Conservation (phyloP, 2,888 invertebrate genomes). For the Tachina fera region DNA sequence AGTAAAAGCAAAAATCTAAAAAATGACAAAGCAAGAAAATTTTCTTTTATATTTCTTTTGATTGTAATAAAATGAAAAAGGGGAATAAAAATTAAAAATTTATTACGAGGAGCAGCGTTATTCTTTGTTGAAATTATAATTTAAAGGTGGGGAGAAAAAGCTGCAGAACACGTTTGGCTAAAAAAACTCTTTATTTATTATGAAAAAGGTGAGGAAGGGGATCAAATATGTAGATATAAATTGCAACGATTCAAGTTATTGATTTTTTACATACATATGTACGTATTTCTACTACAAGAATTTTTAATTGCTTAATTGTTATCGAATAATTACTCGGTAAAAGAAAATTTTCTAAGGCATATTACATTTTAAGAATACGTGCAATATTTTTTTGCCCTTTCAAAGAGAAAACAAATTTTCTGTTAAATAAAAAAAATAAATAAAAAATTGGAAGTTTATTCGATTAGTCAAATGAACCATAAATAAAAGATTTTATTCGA, state of each 20-base stretch:
- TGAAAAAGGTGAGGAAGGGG: neutral
- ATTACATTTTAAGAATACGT: too few species aligned
- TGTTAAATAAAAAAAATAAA: too few species aligned
- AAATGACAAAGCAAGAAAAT: neutral
- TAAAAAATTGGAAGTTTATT: too few species aligned
- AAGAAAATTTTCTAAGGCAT: too few species aligned
- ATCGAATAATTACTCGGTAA: too few species aligned
- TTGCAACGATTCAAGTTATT: neutral
- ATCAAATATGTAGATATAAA: neutral
- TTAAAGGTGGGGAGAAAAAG: neutral
- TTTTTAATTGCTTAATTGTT: neutral
- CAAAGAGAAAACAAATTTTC: too few species aligned
- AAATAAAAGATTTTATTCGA: too few species aligned
- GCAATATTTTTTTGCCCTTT: too few species aligned
- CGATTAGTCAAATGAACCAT: too few species aligned
- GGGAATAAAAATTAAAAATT: neutral
- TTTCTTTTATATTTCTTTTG: neutral
- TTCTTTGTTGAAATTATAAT: neutral
- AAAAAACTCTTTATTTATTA: neutral
- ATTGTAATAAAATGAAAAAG: constrained; percentile 6
- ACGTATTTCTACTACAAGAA: neutral
- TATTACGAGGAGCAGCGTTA: neutral
- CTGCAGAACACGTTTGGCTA: neutral
- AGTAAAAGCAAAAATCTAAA: neutral
- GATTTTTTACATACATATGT: neutral